A percentile compares a stretch with the other conserved stretches of the same genome.
phyloP scores from a whole-genome alignment of 2,797 vertebrate species.

The Notolabrus celidotus region DNA sequence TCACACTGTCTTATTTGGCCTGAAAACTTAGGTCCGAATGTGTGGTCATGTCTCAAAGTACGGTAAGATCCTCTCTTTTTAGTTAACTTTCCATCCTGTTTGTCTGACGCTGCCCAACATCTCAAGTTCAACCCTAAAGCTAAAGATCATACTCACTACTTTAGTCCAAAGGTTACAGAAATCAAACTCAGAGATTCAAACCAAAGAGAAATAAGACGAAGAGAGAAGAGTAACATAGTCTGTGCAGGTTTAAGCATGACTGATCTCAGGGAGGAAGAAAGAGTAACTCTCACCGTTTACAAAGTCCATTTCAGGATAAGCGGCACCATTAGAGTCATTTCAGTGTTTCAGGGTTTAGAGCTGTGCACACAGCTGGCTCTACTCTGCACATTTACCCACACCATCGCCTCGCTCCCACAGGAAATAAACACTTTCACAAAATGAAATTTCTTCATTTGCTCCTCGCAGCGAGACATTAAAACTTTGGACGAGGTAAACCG shows the following conservation, averaged over 20 bases:
- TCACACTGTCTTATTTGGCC: no score
- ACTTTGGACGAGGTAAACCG: constrained; percentile 3
- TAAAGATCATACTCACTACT: no score
- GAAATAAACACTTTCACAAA: constrained; percentile 26
- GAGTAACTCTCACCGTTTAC: not conserved
- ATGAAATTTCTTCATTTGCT: constrained; percentile 10
- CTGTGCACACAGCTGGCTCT: constrained; percentile 40
- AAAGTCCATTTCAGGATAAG: not conserved
- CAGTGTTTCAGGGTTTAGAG: constrained; percentile 9
- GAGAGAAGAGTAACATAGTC: not conserved
- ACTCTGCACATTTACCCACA: constrained; percentile 26
- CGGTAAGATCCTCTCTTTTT: no score
- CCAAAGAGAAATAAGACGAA: no score
- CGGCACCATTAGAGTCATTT: not conserved
- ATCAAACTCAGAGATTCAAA: no score
- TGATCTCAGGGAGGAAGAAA: not conserved
- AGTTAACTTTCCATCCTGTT: no score
- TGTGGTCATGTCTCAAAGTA: no score
- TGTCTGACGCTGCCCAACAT: no score
- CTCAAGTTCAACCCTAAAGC: no score
- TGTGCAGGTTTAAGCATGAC: no score
- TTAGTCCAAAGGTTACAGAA: no score
- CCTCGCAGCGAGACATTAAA: constrained; percentile 7
- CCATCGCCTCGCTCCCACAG: not conserved
- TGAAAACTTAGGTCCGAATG: no score